Base-by-base conservation (phyloP, 2,113 vertebrate species). In the Rhea pennata region DNA sequence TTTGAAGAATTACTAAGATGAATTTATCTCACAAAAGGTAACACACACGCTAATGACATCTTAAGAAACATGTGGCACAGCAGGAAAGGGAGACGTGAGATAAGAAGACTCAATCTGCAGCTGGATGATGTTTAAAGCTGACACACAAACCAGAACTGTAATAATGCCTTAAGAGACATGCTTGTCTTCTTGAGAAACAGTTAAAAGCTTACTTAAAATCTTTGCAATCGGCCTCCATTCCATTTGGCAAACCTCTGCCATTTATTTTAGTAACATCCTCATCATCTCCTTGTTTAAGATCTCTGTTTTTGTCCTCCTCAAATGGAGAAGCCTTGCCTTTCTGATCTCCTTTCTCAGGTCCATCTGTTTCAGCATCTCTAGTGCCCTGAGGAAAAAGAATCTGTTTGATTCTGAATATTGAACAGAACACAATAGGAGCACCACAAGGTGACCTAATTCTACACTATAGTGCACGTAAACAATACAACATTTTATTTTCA, bases 171-270 rank as follows among this genome's bases (percentile, higher is more conserved):
- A 93, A 98, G 87, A 97, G 84, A 98, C 91, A 98, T 20, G 88
- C 84, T 97, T 0, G 95, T 94, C 93, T 97, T 97, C 95, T 97
- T 26, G 79, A 98, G 89, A 98, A 98, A 97, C 88, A 95, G 91
- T 97, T 96, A 97, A 98, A 98, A 94, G 96, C 98, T 98, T 99
- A 99, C 99, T 99, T 99, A 98, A 99, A 99, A 97, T 99, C 99
- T 98, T 99, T 99, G 98, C 99, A 99, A 98, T 99, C 99, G 90
- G 99, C 98, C 97, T 99, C 99, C 98, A 99, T 99, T 98, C 99
- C 99, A 83, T 99, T 99, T 95, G 99, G 98, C 91, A 99, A 98
- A 97, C 98, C 98, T 98, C 99, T 98, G 96, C 99, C 99, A 89
- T 99, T 99, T 98, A 99, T 97, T 98, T 99, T 99, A 91, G 99